Conservation (phyloP, 2,113 vertebrate species). For the Odontophorus gujanensis region DNA sequence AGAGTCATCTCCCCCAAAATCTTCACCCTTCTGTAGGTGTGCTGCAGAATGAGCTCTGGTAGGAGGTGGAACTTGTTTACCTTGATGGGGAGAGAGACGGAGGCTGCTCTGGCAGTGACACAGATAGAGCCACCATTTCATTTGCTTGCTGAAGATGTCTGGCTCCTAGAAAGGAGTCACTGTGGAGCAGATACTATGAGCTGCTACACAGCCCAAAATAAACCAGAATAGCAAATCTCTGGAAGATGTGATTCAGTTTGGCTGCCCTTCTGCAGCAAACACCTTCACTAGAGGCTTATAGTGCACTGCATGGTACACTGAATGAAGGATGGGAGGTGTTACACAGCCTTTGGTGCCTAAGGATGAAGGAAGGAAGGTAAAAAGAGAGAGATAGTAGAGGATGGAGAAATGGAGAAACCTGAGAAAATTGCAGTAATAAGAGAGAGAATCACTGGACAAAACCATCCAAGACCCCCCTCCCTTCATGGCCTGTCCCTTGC, state of each 20-base stretch:
- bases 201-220: not conserved
- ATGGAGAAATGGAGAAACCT: not conserved
- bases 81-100: not conserved
- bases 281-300: not conserved
- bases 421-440: not conserved
- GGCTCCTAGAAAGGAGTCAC: not conserved
- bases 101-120: not conserved
- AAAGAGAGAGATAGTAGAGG: not conserved
- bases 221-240: not conserved
- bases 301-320: accelerated
- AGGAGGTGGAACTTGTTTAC: not conserved
- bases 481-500: not conserved
- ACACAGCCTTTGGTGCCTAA: not conserved
- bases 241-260: not conserved
- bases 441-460: not conserved
- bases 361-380: not conserved
- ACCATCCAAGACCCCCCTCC: not conserved
- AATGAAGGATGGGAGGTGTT: not conserved
- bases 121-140: not conserved
- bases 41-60: not conserved
- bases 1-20: not conserved
- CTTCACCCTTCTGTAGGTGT: not conserved
- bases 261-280: not conserved
- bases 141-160: not conserved
- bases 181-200: not conserved